Percentiles rank a stretch among this genome's conserved stretches.
Evolutionary conservation across 2,888 invertebrate genomes (phyloP).

Genomic region (Aphelenchoides bicaudatus): DNA sequence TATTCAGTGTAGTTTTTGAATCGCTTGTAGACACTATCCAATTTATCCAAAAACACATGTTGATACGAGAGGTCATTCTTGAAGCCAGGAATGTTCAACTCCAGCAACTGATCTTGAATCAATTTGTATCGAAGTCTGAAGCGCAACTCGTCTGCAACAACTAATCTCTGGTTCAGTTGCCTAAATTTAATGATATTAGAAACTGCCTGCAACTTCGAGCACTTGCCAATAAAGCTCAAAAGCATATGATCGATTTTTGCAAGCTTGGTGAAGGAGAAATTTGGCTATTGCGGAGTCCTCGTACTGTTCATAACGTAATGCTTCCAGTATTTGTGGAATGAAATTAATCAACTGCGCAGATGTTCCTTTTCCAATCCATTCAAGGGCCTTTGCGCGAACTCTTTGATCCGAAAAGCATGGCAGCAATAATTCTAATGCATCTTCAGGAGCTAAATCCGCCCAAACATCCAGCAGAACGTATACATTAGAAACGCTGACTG

Average conservation of each 20-base stretch:
- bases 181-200: slow-evolving; percentile 43
- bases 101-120: slow-evolving; percentile 79
- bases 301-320: slow-evolving; percentile 74
- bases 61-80: slow-evolving; percentile 34
- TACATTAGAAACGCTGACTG: slow-evolving; percentile 67
- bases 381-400: slow-evolving; percentile 79
- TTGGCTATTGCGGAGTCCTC: slow-evolving; percentile 81
- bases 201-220: background rate
- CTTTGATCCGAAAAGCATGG: slow-evolving; percentile 89
- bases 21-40: slow-evolving; percentile 22
- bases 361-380: slow-evolving; percentile 72
- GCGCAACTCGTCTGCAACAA: slow-evolving; percentile 40
- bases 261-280: slow-evolving; percentile 76
- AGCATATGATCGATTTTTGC: slow-evolving; percentile 82
- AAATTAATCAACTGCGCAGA: slow-evolving; percentile 72
- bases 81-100: slow-evolving; percentile 70
- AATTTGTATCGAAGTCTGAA: slow-evolving; percentile 73
- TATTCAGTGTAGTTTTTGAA: slow-evolving; percentile 23
- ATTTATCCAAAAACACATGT: slow-evolving; percentile 31
- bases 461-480: slow-evolving; percentile 83
- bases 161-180: slow-evolving; percentile 64
- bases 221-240: slow-evolving; percentile 85
- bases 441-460: slow-evolving; percentile 74
- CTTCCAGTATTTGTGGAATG: slow-evolving; percentile 73
- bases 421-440: slow-evolving; percentile 83